Evolutionary conservation across 2,797 vertebrate genomes (phyloP).

Genomic region (Pachyuromys duprasi): DNA sequence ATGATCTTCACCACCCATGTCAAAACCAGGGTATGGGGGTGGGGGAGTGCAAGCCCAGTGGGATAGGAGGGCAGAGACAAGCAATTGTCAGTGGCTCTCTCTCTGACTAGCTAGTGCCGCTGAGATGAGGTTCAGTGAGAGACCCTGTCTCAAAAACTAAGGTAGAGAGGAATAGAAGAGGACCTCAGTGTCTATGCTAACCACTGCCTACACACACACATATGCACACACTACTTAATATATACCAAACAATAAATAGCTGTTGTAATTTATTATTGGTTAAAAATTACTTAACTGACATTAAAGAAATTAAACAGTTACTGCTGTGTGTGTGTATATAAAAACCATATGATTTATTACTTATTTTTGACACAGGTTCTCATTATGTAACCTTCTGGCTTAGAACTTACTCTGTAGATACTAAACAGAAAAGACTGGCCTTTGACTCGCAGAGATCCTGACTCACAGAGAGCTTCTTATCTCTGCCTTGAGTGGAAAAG

Average conservation of each 20-base stretch:
- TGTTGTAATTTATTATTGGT: not conserved
- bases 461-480: not conserved
- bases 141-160: not conserved
- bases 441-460: not conserved
- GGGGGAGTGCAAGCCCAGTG: not conserved
- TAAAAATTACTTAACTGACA: constrained; percentile 39
- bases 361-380: not conserved
- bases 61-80: not conserved
- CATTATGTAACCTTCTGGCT: not conserved
- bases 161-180: not conserved
- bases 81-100: not conserved
- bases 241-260: not conserved
- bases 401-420: not conserved
- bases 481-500: not conserved
- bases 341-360: not conserved
- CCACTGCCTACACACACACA: not conserved
- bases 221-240: not conserved
- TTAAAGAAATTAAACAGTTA: constrained; percentile 60
- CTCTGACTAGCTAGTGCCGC: not conserved
- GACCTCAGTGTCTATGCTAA: not conserved
- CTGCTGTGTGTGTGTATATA: not conserved
- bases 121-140: not conserved
- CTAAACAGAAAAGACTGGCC: not conserved
- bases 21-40: not conserved
- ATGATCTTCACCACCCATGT: not conserved